Evolutionary conservation across 2,888 invertebrate genomes (phyloP), one percentile per base, ranked within the genome.

Genomic region (Drosophila peninsularis): DNA sequence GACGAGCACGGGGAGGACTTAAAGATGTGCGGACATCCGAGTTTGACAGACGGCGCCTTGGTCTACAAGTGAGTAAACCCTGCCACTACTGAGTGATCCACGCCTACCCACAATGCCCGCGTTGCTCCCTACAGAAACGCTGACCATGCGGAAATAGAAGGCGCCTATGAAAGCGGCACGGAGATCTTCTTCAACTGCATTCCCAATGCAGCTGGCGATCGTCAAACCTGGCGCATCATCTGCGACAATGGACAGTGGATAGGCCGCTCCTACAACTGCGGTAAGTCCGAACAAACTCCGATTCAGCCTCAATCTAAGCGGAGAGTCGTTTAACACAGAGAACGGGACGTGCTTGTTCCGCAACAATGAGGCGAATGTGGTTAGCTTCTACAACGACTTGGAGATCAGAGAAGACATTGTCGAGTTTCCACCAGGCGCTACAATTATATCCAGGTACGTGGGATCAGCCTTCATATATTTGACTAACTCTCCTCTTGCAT

Each of bases 181-280:
- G 96, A 97, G 92, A 96, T 97, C 55, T 96, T 95, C 7, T 97
- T 97, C 91, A 95, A 96, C 82, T 97, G 97, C 90, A 96, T 96
- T 76, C 95, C 96, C 1, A 96, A 95, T 73, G 95, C 96, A 45
- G 96, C 96, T 93, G 96, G 96, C 0, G 96, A 96, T 92, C 95
- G 95, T 88, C 96, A 95, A 30, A 96, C 96, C 0, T 97, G 97
- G 97, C 96, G 96, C 80, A 95, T 97, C 27, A 95, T 96, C 62
- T 97, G 97, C 84, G 96, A 97, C 89, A 96, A 97, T 82, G 97
- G 97, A 0, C 95, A 94, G 78, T 97, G 97, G 97, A 95, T 96
- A 68, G 97, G 97, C 24, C 94, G 96, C 84, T 95, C 96, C 55
- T 94, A 96, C 66, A 95, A 95, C 82, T 97, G 97, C 91, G 97